Base-by-base conservation (phyloP, 2,888 invertebrate species). In the Tetramorium bicarinatum region DNA sequence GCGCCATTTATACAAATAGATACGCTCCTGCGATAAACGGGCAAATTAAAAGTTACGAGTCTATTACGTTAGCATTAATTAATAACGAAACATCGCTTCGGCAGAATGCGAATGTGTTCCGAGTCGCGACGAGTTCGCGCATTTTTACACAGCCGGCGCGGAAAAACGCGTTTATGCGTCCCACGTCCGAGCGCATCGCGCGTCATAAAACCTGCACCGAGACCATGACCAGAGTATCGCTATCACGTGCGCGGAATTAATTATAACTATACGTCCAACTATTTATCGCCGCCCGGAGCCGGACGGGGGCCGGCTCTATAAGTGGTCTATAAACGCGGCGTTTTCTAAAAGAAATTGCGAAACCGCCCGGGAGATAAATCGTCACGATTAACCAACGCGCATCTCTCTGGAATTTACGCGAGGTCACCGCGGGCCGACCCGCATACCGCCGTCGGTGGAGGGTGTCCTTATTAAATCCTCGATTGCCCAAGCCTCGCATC, bases 331-430 rank as follows among this genome's bases (percentile, higher is more conserved):
- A 69, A 79, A 25, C 59, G 29, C 11, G 13, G n/a, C 21, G 21
- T 38, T 9, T 34, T 59, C 47, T 47, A 13, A 71, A 59, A 66
- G 71, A 47, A 71, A 71, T 69, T 69, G 69, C 79, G 38, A 79
- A 67, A 71, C 15, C 67, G 56, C 41, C n/a, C 8, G 52, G 21
- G 15, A 79, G 59, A 79, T 79, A 79, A 79, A 71, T 79, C 79
- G 54, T 13, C 54, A 7, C 59, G 56, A 62, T 59, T 59, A 69
- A 79, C 41, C 29, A 13, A 67, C 67, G 54, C 47, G 69, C 47
- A 47, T 69, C 56, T 79, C 52, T 64, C 13, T 56, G 44, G 44
- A 56, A 52, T 76, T 25, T 59, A 21, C 67, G 67, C 77, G 54
- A 67, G 67, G 56, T 21, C 77, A 64, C 54, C 11, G 44, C 67